Evolutionary conservation across 2,113 vertebrate species (phyloP).

Genomic region (Penelope pileata): DNA sequence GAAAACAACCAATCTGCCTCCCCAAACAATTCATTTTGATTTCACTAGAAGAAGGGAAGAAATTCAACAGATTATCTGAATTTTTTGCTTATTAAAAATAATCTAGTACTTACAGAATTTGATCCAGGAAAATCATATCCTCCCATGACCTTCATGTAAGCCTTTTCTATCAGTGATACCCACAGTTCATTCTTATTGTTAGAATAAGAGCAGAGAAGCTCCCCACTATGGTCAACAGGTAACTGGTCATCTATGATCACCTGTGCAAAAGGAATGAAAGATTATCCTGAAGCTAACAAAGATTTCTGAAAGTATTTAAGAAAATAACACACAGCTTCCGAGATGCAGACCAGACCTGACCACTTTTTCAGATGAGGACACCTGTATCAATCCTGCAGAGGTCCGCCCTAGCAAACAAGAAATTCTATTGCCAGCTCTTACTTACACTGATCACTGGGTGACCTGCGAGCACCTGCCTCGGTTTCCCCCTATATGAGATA

Average conservation of each 20-base stretch:
- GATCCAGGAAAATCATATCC: constrained; percentile 98
- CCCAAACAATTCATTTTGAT: background rate
- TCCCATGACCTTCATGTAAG: constrained; percentile 99
- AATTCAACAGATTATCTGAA: background rate
- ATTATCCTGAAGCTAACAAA: background rate
- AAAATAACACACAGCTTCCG: background rate
- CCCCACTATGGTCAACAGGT: constrained; percentile 93
- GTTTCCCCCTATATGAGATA: background rate
- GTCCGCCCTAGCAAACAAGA: background rate
- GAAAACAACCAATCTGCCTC: background rate
- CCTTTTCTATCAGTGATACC: constrained; percentile 98
- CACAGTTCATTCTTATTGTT: constrained; percentile 97
- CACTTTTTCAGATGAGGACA: background rate
- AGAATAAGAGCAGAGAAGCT: constrained; percentile 96
- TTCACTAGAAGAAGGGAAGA: background rate
- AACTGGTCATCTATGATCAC: constrained; percentile 97
- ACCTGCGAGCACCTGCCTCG: background rate
- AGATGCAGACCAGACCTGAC: background rate
- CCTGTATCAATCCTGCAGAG: background rate
- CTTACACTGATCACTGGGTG: background rate
- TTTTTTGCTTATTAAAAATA: background rate
- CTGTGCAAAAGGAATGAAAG: constrained; percentile 72
- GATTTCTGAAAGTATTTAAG: background rate
- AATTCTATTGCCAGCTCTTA: background rate
- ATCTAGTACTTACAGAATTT: constrained; percentile 88